Base-by-base conservation (phyloP, 2,888 invertebrate genomes). In the Tolmerus cingulatus region DNA sequence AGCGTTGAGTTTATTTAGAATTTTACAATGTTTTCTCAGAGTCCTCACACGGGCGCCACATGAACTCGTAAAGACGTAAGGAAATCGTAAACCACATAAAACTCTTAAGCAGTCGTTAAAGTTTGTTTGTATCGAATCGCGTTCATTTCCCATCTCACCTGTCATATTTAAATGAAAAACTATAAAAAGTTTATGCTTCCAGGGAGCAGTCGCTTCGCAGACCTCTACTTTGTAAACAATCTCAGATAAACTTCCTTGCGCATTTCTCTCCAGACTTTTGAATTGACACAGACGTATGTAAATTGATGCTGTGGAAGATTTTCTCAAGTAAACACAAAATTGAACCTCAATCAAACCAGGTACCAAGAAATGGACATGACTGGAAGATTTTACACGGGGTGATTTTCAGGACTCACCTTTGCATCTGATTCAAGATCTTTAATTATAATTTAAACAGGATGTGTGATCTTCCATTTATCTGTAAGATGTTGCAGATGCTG, bases 221-320 rank as follows among this genome's bases (percentile, higher is more conserved):
- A 76, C 76, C 37, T 37, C 76, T 76, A 76, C 76, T 76, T 76
- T 76, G 76, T 76, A 76, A 76, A 76, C 76, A 76, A 76, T 76
- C 76, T n/a, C 76, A 16, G 34, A 76, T 40, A 76, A 37, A 40
- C 40, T 76, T n/a, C n/a, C 23, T 8, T 3, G n/a, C 37, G 19
- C 76, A 76, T 16, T 40, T 27, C 66, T 66, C 27, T 27, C 5
- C 12, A 37, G 30, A 77, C 27, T 77, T 77, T 37, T 14, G 40
- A 76, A 77, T 77, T 77, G 77, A 37, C 19, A 77, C 40, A 34
- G 5, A 34, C 1, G 34, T 77, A 77, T 7, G 34, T 77, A 77
- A 77, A 77, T 34, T 37, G 7, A 34, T n/a, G 77, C n/a, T 30
- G 23, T 77, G 30, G 5, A 77, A n/a, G 77, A 77, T 77, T 77